These are phyloP conservation scores for Strongylocentrotus purpuratus DNA, from an alignment of 35 echinoderm and acorn worm species.

Conservation along the genomic window DNA sequence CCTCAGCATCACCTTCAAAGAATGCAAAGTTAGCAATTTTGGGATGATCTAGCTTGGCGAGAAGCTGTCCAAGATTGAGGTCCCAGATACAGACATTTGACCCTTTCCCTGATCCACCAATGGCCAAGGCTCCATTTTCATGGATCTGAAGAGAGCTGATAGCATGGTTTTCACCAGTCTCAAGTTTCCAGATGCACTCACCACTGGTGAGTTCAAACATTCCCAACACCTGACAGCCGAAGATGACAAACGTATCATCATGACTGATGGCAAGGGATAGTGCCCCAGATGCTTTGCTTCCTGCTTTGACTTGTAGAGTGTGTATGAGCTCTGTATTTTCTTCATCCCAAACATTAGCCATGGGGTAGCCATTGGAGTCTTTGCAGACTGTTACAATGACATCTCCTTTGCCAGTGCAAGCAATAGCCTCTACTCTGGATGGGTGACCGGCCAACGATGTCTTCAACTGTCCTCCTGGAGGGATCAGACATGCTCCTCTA, in stretches of 20 bases:
- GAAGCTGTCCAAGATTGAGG: slow-evolving; percentile 9
- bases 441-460: slow-evolving; percentile 71
- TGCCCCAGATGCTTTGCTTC: background rate
- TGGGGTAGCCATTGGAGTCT: slow-evolving; percentile 53
- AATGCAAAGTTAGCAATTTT: slow-evolving; percentile 32
- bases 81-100: slow-evolving; percentile 63
- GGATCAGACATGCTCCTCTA: slow-evolving; percentile 69
- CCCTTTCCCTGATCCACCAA: slow-evolving; percentile 55
- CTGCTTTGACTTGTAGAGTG: slow-evolving; percentile 42
- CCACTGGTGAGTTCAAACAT: slow-evolving; percentile 74
- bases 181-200: slow-evolving; percentile 60
- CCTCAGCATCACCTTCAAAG: background rate
- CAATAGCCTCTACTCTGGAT: slow-evolving; percentile 58
- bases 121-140: background rate
- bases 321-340: slow-evolving; percentile 74
- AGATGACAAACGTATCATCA: slow-evolving; percentile 49
- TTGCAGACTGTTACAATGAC: slow-evolving; percentile 73
- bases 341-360: slow-evolving; percentile 79
- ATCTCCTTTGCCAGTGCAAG: slow-evolving; percentile 48
- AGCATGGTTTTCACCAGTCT: slow-evolving; percentile 46
- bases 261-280: slow-evolving; percentile 41
- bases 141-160: slow-evolving; percentile 53
- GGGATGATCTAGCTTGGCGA: slow-evolving; percentile 45
- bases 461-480: slow-evolving; percentile 82
- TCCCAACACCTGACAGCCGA: slow-evolving; percentile 58